Evolutionary conservation across 2,113 vertebrate genomes (phyloP).

Genomic region (Anolis carolinensis): DNA sequence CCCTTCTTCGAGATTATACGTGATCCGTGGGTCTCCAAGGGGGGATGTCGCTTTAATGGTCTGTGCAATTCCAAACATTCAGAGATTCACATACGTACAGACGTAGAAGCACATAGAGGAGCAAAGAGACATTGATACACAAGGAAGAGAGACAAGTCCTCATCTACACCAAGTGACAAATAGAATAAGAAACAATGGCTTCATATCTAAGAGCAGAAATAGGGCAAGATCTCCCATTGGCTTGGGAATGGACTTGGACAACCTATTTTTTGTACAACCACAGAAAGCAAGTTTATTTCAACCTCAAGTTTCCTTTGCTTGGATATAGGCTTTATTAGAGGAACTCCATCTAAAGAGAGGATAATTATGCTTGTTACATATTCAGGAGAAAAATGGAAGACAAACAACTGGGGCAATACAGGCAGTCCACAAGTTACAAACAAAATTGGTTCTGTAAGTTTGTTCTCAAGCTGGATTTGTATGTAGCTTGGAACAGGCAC

Average conservation of each 20-base stretch:
- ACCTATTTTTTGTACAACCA: not conserved
- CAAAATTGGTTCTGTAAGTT: too few species aligned
- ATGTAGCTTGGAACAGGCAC: too few species aligned
- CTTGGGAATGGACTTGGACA: not conserved
- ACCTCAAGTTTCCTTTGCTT: not conserved
- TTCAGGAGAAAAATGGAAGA: too few species aligned
- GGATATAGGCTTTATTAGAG: too few species aligned
- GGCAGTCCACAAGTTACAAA: too few species aligned
- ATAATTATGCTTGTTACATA: too few species aligned
- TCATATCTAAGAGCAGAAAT: not conserved
- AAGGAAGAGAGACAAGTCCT: too few species aligned
- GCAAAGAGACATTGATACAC: not conserved
- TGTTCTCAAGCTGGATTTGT: too few species aligned
- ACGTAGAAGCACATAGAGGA: not conserved
- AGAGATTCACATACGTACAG: not conserved
- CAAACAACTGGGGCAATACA: too few species aligned
- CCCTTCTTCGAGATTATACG: conserved; percentile 87
- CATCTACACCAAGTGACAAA: not conserved
- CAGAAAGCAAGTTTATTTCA: not conserved
- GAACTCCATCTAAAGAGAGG: too few species aligned
- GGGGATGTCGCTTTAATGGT: conserved; percentile 87
- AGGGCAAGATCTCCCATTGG: not conserved
- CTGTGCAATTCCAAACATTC: conserved; percentile 67
- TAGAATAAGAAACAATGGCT: not conserved
- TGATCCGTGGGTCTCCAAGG: conserved; percentile 86